phyloP scores from a whole-genome alignment of 2,888 invertebrate species.

The Orthosia incerta region DNA sequence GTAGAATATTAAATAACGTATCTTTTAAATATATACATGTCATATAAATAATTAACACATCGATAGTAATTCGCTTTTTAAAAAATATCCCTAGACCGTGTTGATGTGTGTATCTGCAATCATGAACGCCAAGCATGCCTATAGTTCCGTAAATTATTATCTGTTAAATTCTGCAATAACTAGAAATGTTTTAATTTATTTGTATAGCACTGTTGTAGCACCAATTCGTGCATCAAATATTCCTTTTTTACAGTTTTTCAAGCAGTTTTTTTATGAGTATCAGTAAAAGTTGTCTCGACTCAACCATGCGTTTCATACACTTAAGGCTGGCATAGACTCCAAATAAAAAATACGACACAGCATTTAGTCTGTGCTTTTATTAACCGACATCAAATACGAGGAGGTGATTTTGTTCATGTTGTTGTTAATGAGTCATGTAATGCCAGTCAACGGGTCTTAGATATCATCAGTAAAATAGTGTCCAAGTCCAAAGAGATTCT shows the following conservation, averaged over 20 bases:
- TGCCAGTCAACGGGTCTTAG: not conserved
- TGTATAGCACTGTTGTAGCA: constrained; percentile 4
- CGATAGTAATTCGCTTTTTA: too few species aligned
- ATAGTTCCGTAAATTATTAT: not conserved
- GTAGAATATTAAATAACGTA: too few species aligned
- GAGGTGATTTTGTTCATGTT: constrained; percentile 4
- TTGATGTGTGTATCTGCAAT: constrained; percentile 1
- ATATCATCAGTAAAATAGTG: not conserved
- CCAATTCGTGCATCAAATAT: constrained; percentile 34
- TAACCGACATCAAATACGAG: not conserved
- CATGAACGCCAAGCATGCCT: constrained; percentile 9
- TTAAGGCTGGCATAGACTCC: constrained; percentile 35
- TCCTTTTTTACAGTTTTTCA: constrained; percentile 45
- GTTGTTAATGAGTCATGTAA: not conserved
- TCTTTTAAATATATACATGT: too few species aligned
- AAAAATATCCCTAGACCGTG: too few species aligned
- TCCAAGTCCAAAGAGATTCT: not conserved
- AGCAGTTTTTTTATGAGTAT: constrained; percentile 42
- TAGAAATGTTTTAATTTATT: constrained; percentile 23
- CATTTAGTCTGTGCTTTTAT: constrained; percentile 4
- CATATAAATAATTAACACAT: too few species aligned
- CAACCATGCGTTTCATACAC: constrained; percentile 61
- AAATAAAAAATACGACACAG: constrained; percentile 17
- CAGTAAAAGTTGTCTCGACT: constrained; percentile 64
- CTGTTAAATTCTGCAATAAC: constrained; percentile 5